A percentile compares a stretch with the other conserved stretches of the same genome.
phyloP scores from a whole-genome alignment of 2,113 vertebrate species.

The Microtus pennsylvanicus region DNA sequence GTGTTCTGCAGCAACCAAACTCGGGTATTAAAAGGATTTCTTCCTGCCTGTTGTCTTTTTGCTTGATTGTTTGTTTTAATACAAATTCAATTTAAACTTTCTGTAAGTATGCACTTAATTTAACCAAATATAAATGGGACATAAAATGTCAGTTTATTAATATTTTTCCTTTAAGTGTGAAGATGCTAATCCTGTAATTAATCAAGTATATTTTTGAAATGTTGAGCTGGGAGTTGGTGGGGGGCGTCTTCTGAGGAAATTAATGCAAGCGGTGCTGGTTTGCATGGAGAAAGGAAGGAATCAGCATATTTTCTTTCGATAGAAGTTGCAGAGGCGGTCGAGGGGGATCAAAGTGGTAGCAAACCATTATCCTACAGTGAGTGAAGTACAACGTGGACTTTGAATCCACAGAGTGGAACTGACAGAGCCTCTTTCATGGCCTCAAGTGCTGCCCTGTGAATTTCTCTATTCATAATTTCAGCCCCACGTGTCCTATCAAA shows the following conservation, averaged over 20 bases:
- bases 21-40: neutral
- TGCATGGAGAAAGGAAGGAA: slow-evolving; percentile 51
- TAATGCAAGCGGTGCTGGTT: slow-evolving; percentile 61
- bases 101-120: slow-evolving; percentile 72
- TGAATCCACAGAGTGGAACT: slow-evolving; percentile 68
- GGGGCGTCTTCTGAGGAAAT: slow-evolving; percentile 42
- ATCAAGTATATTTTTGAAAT: slow-evolving; percentile 53
- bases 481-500: neutral
- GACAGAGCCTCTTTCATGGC: slow-evolving; percentile 45
- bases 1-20: slow-evolving; percentile 54
- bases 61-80: slow-evolving; percentile 45
- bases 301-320: slow-evolving; percentile 2
- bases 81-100: slow-evolving; percentile 52
- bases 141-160: slow-evolving; percentile 62
- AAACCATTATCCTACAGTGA: slow-evolving; percentile 59
- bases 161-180: slow-evolving; percentile 45
- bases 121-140: slow-evolving; percentile 67
- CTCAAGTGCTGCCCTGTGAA: slow-evolving; percentile 47
- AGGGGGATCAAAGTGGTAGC: slow-evolving; percentile 53
- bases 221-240: neutral
- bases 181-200: slow-evolving; percentile 62
- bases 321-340: slow-evolving; percentile 58
- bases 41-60: slow-evolving; percentile 42
- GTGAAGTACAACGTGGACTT: slow-evolving; percentile 70
- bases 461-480: slow-evolving; percentile 56